Conservation (phyloP, 2,888 invertebrate genomes). For the Lasioglossum vierecki region DNA sequence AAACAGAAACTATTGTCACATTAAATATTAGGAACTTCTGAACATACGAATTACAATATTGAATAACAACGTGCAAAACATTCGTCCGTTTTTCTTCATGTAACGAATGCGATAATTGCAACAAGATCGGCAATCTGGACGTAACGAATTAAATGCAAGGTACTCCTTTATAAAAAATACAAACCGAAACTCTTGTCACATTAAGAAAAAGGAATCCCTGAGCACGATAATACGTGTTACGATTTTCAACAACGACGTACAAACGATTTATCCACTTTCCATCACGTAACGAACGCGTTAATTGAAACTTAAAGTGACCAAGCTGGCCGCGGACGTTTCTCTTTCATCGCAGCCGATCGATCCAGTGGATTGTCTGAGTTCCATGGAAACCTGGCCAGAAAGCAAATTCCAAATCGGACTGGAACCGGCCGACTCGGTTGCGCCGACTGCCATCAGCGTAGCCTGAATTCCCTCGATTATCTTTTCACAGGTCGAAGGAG, state of each 20-base stretch:
- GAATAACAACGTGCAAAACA: no score
- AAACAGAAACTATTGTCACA: no score
- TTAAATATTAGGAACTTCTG: no score
- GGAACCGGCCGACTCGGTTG: constrained; percentile 29
- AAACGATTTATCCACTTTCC: not conserved
- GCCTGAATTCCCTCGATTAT: constrained; percentile 16
- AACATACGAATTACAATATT: no score
- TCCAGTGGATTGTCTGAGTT: not conserved
- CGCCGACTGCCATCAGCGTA: not conserved
- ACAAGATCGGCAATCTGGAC: no score
- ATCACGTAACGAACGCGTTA: not conserved
- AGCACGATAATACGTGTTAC: no score
- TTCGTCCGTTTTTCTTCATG: no score
- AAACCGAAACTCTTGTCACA: no score
- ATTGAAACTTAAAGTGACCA: not conserved
- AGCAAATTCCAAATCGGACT: constrained; percentile 40
- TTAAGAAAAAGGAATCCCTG: not conserved
- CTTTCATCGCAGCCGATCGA: not conserved
- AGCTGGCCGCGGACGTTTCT: not conserved
- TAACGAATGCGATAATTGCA: no score
- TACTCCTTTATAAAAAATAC: no score
- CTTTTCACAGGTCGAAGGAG: constrained; percentile 28
- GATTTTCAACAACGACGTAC: no score
- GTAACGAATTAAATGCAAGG: no score
- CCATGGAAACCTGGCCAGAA: constrained; percentile 16